Evolutionary conservation across 2,113 vertebrate species (phyloP), one percentile per base, ranked within the genome.

Genomic region (Pollimyrus isidori): DNA sequence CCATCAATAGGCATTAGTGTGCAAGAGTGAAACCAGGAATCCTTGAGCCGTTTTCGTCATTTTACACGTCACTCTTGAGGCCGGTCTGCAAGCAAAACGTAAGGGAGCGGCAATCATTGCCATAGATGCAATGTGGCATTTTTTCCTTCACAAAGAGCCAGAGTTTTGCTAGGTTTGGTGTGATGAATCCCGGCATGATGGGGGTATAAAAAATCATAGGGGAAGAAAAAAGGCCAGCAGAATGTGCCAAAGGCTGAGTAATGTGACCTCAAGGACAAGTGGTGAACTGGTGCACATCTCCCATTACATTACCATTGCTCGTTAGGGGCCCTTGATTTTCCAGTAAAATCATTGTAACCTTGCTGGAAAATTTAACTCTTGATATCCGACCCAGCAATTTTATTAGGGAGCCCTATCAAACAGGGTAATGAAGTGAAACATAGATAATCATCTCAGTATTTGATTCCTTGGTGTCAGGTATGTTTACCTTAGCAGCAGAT

Each of bases 31-130:
- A 26, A 30, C 65, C 23, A 30, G 87, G 87, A 49, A 69, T 23
- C 58, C 1, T n/a, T 23, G 23, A 35, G 11, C 45, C 23, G 3
- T 49, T 46, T 35, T 88, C 39, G 49, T 73, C n/a, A 87, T 90
- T 92, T 89, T 26, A 4, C 89, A 91, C 39, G 15, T 91, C 89
- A 92, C 92, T 91, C 91, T 91, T 91, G 50, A 88, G 52, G n/a
- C 35, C 21, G n/a, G 10, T 88, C 11, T 15, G 19, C 62, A 26
- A 73, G 42, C 9, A 4, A 30, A 52, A 58, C 5, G 45, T 5
- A 42, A 35, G 13, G 9, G 42, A n/a, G 15, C 7, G 3, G 35
- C 87, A 3, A 11, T 48, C 4, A 9, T 17, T 88, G 45, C 42
- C 62, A 6, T 69, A 46, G 5, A 76, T 89, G 87, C 90, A 87